A percentile compares a stretch with the other conserved stretches of the same genome.
These are phyloP conservation scores for Acleris sparsana DNA, from an alignment of 2,888 invertebrate species.

Conservation along the genomic window DNA sequence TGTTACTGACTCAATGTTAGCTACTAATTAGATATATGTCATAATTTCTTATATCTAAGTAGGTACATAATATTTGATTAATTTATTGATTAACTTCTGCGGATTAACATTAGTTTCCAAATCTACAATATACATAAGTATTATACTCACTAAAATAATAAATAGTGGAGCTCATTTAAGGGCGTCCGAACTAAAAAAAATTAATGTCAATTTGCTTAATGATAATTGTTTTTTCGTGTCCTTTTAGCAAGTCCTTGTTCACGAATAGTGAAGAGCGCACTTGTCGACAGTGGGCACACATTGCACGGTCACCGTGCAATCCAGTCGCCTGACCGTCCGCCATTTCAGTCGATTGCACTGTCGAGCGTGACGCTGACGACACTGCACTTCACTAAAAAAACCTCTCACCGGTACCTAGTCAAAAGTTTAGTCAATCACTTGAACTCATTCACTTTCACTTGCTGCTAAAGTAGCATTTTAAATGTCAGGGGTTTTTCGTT, in stretches of 20 bases:
- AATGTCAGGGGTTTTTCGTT: no score
- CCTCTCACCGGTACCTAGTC: not conserved
- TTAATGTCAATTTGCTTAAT: not conserved
- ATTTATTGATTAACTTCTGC: slow-evolving; percentile 13
- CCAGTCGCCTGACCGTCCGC: not conserved
- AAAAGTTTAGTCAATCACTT: slow-evolving; percentile 8
- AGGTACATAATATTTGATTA: no score
- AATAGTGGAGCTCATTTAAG: slow-evolving; percentile 20
- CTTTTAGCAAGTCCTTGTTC: not conserved
- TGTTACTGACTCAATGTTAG: no score
- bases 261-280: slow-evolving; percentile 10
- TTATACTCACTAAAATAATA: slow-evolving; percentile 24
- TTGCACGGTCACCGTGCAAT: no score
- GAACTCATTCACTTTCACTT: not conserved
- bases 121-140: slow-evolving; percentile 30
- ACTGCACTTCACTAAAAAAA: slow-evolving; percentile 20
- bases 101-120: slow-evolving; percentile 14
- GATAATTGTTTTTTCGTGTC: not conserved
- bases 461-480: no score
- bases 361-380: slow-evolving; percentile 11
- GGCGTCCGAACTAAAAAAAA: slow-evolving; percentile 17
- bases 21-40: no score
- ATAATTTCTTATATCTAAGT: no score
- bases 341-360: slow-evolving; percentile 20
- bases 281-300: slow-evolving; percentile 10